Conservation (phyloP, 2,888 invertebrate species). For the Keiferia lycopersicella region DNA sequence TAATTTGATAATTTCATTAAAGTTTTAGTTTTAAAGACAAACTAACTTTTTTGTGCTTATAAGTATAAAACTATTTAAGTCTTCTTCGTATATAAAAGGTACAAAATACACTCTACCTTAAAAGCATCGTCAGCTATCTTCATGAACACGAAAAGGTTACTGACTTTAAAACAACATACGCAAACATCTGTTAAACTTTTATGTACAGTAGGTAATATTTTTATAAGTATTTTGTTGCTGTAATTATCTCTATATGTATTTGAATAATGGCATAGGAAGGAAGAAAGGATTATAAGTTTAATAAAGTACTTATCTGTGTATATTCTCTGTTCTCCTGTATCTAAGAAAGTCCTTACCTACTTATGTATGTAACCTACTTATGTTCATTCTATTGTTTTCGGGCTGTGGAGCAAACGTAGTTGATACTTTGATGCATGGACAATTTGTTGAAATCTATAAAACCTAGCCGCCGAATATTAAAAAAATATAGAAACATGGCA, state of each 20-base stretch:
- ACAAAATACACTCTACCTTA: conserved; percentile 5
- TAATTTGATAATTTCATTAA: too few species aligned
- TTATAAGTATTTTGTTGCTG: not conserved
- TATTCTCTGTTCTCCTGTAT: too few species aligned
- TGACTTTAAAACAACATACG: conserved; percentile 1
- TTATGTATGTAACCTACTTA: too few species aligned
- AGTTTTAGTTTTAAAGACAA: not conserved
- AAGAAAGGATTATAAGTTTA: too few species aligned
- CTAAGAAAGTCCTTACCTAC: too few species aligned
- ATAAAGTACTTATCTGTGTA: too few species aligned
- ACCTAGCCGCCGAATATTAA: not conserved
- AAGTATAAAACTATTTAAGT: conserved; percentile 1
- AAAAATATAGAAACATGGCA: not conserved
- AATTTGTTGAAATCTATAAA: not conserved
- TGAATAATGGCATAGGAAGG: too few species aligned
- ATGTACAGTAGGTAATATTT: not conserved
- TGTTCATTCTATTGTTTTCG: too few species aligned
- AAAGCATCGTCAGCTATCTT: conserved; percentile 11
- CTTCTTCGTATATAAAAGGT: not conserved
- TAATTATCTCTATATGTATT: not conserved
- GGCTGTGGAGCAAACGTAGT: too few species aligned
- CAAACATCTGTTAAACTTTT: conserved; percentile 5
- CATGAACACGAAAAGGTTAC: conserved; percentile 2
- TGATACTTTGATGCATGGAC: too few species aligned
- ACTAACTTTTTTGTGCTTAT: not conserved